phyloP scores from a whole-genome alignment of 2,888 invertebrate species.

The Eupeodes latifasciatus region DNA sequence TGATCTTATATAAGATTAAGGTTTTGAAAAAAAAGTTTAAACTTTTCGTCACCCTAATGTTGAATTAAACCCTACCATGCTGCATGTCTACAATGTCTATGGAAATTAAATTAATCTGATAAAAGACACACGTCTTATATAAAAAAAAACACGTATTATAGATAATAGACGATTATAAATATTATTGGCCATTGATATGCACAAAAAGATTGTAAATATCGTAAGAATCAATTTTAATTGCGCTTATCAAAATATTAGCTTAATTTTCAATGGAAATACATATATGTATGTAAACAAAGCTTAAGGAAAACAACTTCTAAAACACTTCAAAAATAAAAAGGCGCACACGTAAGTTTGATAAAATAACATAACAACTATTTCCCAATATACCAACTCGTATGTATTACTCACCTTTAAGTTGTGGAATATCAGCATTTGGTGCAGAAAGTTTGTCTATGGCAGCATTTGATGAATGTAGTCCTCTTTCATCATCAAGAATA shows the following conservation, averaged over 20 bases:
- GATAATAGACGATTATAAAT: no score
- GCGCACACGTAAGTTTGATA: not conserved
- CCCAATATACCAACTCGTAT: no score
- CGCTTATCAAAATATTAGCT: constrained; percentile 12
- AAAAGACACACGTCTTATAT: constrained; percentile 10
- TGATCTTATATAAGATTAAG: no score
- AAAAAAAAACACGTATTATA: no score
- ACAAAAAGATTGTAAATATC: constrained; percentile 8
- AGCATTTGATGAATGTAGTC: constrained; percentile 80
- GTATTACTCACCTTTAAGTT: constrained; percentile 81
- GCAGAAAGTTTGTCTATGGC: constrained; percentile 79
- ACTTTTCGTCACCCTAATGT: no score
- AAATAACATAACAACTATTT: not conserved
- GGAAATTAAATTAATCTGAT: not conserved
- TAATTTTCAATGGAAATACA: not conserved
- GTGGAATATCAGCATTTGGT: constrained; percentile 81
- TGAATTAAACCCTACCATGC: no score
- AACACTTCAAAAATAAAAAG: not conserved
- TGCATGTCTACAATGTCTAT: not conserved
- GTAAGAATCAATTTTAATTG: not conserved
- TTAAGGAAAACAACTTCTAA: constrained; percentile 12
- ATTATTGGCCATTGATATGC: not conserved
- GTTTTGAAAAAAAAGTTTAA: no score
- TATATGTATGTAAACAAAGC: not conserved
- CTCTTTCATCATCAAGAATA: constrained; percentile 79